Base-by-base conservation (phyloP, 2,888 invertebrate genomes). In the Drosophila mercatorum region DNA sequence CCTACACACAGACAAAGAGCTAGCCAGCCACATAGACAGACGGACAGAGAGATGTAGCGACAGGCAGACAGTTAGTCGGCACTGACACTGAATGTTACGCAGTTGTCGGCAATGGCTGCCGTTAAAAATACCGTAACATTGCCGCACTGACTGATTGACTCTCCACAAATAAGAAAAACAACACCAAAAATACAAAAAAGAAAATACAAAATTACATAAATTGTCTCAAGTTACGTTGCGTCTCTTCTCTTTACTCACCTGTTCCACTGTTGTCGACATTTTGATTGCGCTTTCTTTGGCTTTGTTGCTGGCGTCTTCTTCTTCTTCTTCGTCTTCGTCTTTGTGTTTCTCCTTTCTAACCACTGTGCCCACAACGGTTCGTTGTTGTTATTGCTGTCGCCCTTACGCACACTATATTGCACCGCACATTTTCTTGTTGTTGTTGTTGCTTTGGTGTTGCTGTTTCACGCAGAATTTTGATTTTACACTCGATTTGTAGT, bases 31-130 rank as follows among this genome's bases (percentile, higher is more conserved):
- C n/a, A n/a, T n/a, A n/a, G 53, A 7, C 55, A 40, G 31, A 12
- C 55, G 34, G 69, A 17, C 40, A 44, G 17, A 22, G 31, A 57
- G 40, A 31, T 52, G 14, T 55, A 58, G n/a, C 55, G 46, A 65
- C 61, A 57, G 51, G 53, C 63, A 74, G 61, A 68, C 61, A 60
- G 46, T 26, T 55, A 51, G 51, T 60, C 65, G 69, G 74, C 75
- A 81, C 86, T 85, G 85, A 72, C 78, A 86, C 85, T 75, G 86
- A 75, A 78, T 83, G 86, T 85, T 88, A 86, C 86, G 83, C 88
- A 75, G 69, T 66, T 67, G 88, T 83, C 82, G 84, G 75, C 78
- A 66, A 71, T 78, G 68, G 68, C 68, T 61, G 61, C 47, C 71
- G 62, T 57, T 69, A 63, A 49, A 80, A 85, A 80, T 80, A 81